Evolutionary conservation across 2,113 vertebrate genomes (phyloP), one percentile per base, ranked within the genome.

Genomic region (Rhizomys pruinosus): DNA sequence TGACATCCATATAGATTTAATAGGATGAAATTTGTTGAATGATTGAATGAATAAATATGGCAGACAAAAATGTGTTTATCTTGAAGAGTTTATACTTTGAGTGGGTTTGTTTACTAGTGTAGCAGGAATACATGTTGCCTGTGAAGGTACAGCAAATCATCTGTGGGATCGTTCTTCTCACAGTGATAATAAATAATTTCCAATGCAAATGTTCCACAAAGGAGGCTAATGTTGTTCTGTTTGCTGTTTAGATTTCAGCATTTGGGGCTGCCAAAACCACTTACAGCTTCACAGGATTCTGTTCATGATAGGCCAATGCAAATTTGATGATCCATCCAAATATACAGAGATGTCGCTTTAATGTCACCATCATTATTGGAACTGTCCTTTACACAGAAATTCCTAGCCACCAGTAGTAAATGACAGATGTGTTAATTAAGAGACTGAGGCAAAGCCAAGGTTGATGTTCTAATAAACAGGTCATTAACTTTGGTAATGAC

Each of bases 381-480:
- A 72, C 93, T 96, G 94, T 94, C 95, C 91, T 91, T 66, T 85
- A 74, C 89, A 88, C 64, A 92, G 92, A 94, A 94, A 95, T 96
- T 97, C 96, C 96, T 95, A 97, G 94, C 95, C 96, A 98, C 95
- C 95, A 97, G 93, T 92, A 97, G 95, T 96, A 98, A 98, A 98
- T 98, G 97, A 98, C 98, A 98, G 97, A 98, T 98, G 98, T 98
- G 97, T 98, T 98, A 98, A 98, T 98, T 98, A 98, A 97, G 97
- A 97, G 97, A 97, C 97, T 87, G 96, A 98, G 97, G 97, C 97
- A 98, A 98, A 98, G 98, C 97, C 98, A 98, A 98, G 98, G 98
- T 98, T 98, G 98, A 98, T 98, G 97, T 97, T 98, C 97, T 98
- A 98, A 98, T 98, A 98, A 98, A 97, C 98, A 98, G 98, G 97